Percentiles rank a stretch among this genome's conserved stretches.
These are phyloP conservation scores for Trachymyrmex septentrionalis DNA, from an alignment of 1,140 invertebrate species.

Conservation along the genomic window DNA sequence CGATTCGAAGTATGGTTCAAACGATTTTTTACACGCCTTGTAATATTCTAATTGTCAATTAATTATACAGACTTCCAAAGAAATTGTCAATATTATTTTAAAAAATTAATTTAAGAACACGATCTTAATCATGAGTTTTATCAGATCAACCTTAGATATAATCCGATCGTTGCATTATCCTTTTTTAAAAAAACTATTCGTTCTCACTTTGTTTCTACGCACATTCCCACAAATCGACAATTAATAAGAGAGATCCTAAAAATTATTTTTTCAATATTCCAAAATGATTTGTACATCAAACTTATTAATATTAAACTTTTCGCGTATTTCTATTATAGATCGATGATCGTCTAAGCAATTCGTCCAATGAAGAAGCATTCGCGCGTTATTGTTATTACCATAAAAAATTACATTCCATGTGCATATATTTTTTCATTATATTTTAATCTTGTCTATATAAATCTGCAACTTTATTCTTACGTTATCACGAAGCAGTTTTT, in stretches of 20 bases:
- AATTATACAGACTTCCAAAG: constrained; percentile 45
- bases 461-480: constrained; percentile 39
- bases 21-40: constrained; percentile 22
- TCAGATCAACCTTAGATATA: constrained; percentile 40
- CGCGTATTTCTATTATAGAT: constrained; percentile 12
- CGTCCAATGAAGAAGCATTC: constrained; percentile 31
- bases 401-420: constrained; percentile 61
- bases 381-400: constrained; percentile 32
- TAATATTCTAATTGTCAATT: constrained; percentile 43
- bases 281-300: constrained; percentile 37
- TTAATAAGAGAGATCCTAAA: constrained; percentile 18
- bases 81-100: constrained; percentile 30
- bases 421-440: constrained; percentile 52
- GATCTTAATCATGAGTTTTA: constrained; percentile 4
- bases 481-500: constrained; percentile 46
- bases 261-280: constrained; percentile 23
- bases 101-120: constrained; percentile 15
- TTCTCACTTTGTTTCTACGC: not conserved
- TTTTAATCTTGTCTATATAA: constrained; percentile 58
- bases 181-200: constrained; percentile 14
- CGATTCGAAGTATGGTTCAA: constrained; percentile 52
- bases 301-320: constrained; percentile 22
- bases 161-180: not conserved
- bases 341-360: constrained; percentile 21
- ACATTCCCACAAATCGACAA: constrained; percentile 3